Evolutionary conservation across 2,113 vertebrate species (phyloP).

Genomic region (Dendrocopos noguchii): DNA sequence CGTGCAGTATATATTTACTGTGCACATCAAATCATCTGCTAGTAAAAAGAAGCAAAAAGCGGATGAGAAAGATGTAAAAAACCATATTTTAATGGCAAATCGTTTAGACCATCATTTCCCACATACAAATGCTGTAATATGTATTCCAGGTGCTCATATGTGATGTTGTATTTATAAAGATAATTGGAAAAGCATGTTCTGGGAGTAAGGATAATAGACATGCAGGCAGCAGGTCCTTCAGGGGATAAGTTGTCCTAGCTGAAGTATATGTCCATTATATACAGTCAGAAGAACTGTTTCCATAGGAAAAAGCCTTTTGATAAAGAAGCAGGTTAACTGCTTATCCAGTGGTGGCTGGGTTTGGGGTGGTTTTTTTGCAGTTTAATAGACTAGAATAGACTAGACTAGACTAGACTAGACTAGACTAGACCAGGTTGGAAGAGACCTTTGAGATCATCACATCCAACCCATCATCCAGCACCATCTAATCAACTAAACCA

Average conservation of each 20-base stretch:
- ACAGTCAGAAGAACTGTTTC: conserved; percentile 10
- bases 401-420: too few relatives aligned
- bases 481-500: too few relatives aligned
- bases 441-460: too few relatives aligned
- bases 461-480: too few relatives aligned
- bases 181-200: conserved; percentile 66
- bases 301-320: conserved; percentile 37
- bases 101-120: conserved; percentile 34
- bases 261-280: conserved; percentile 24
- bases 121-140: conserved; percentile 37
- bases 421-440: too few relatives aligned
- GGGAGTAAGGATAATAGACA: conserved; percentile 36
- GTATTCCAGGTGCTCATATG: conserved; percentile 54
- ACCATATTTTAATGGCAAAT: conserved; percentile 31
- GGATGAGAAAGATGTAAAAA: conserved; percentile 7
- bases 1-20: background rate
- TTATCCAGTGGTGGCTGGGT: background rate
- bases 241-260: conserved; percentile 43
- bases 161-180: conserved; percentile 55
- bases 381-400: background rate
- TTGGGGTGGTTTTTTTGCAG: background rate
- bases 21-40: conserved; percentile 6
- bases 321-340: background rate
- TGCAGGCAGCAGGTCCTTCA: conserved; percentile 25
- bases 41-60: conserved; percentile 29